These are phyloP conservation scores for Ophiothrix spiculata DNA, from an alignment of 35 echinoderm and acorn worm genomes.

Conservation along the genomic window DNA sequence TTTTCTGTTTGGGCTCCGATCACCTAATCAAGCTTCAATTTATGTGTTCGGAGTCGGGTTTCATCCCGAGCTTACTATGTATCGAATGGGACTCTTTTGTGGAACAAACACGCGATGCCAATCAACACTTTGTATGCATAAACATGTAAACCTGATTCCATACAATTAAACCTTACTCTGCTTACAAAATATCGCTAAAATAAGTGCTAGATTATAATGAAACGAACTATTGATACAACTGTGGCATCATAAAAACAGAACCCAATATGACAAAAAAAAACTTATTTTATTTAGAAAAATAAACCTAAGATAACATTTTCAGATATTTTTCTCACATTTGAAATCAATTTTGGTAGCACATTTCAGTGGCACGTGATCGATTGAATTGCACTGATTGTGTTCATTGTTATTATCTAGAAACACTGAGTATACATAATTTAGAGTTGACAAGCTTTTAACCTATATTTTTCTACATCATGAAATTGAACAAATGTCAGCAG, in stretches of 20 bases:
- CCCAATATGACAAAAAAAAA: no score
- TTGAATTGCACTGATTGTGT: neutral
- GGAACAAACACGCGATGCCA: neutral
- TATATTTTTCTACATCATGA: neutral
- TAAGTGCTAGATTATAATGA: no score
- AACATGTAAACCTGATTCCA: slow-evolving; percentile 15
- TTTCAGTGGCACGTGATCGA: neutral
- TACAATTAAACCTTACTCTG: neutral
- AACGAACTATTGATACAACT: no score
- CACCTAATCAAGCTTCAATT: slow-evolving; percentile 15
- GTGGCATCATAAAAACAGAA: no score
- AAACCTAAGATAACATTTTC: no score
- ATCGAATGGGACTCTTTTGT: neutral
- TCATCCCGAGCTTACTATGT: neutral
- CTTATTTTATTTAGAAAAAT: no score
- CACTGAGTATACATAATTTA: neutral
- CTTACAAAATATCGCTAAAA: neutral
- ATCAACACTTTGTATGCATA: neutral
- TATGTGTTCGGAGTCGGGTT: neutral
- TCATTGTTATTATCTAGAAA: neutral
- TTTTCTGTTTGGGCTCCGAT: slow-evolving; percentile 14
- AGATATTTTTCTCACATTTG: no score
- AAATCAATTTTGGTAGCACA: no score
- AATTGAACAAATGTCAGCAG: neutral
- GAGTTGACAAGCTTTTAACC: neutral